Evolutionary conservation across 2,888 invertebrate genomes (phyloP), one percentile per base, ranked within the genome.

Genomic region (Ophonus ardosiacus): DNA sequence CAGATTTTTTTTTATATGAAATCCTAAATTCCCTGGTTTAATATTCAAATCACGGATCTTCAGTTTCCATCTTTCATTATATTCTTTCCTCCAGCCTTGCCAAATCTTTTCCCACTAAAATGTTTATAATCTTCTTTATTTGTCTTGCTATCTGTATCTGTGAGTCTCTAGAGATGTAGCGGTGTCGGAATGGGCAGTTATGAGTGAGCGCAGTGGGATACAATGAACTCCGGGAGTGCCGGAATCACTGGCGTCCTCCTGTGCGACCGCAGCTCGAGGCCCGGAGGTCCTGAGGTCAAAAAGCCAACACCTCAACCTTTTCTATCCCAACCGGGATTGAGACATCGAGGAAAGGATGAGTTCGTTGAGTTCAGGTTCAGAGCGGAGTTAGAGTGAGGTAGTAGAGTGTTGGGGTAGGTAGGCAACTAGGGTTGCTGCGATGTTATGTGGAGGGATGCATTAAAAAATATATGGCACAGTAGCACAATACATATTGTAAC

Each of bases 141-240:
- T 31, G 31, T 31, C 31, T 31, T 31, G 5, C 5, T 31, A 31
- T 51, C 10, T 51, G 43, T 51, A 10, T 10, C 43, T 51, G 43
- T 51, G 43, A 10, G 43, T 13, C 8, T 13, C 43, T 13, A 10
- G 43, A 51, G 43, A 13, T 13, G 43, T 13, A 13, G 8, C 13
- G 43, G 43, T 5, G 43, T 51, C 63, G 63, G 63, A 63, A 63
- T 63, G 63, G 63, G 63, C 63, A 63, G 63, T 63, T 63, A 63
- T 63, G 63, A 63, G 63, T 63, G 63, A 18, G 63, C 63, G 24
- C 63, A 63, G 63, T 63, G 63, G 63, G 63, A 63, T 63, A 63
- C 63, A 63, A 63, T 63, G 63, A 63, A 63, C 63, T 51, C 43
- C 43, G 17, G 59, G 59, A 59, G 59, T 59, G 17, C 59, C 59